These are phyloP conservation scores for Troglohyphantes excavatus DNA, from an alignment of 2,888 invertebrate species.

Conservation along the genomic window DNA sequence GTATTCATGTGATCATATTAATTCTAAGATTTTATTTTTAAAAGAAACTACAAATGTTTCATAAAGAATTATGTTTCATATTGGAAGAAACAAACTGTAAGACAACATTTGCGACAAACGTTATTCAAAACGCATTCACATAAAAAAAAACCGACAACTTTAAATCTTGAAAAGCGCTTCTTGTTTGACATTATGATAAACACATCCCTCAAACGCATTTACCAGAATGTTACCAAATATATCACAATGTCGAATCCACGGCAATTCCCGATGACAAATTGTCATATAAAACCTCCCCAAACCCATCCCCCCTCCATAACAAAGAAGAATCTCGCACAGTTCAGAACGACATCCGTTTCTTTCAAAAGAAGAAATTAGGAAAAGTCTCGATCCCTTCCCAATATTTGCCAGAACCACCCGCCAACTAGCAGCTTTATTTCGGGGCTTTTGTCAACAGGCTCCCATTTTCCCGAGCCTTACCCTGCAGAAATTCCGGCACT, in stretches of 20 bases:
- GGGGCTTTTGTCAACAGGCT: conserved; percentile 49
- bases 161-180: no score
- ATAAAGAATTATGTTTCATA: no score
- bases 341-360: background rate
- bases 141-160: no score
- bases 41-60: no score
- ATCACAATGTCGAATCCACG: background rate
- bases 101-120: no score
- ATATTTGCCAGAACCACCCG: conserved; percentile 41
- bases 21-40: no score
- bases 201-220: background rate
- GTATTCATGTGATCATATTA: no score
- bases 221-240: background rate
- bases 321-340: background rate
- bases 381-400: conserved; percentile 46
- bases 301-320: background rate
- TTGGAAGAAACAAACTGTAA: no score
- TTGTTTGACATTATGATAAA: background rate
- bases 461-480: conserved; percentile 42
- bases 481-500: conserved; percentile 49
- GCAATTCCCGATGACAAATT: background rate
- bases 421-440: conserved; percentile 25
- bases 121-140: no score
- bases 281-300: background rate
- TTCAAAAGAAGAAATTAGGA: conserved; percentile 1